Base-by-base conservation (phyloP, 2,113 vertebrate species). In the Aramus guarauna region DNA sequence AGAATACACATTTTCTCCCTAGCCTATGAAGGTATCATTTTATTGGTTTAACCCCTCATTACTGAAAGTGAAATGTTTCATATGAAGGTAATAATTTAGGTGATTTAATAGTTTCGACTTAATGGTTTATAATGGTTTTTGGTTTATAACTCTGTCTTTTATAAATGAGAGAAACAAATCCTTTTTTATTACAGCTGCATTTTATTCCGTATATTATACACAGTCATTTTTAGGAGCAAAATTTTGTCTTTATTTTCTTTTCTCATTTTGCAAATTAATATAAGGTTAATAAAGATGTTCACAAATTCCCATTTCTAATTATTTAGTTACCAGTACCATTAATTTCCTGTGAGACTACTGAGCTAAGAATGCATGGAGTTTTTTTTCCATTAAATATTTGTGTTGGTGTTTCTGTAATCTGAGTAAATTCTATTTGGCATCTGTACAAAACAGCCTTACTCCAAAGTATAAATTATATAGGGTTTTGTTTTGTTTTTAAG, bases 241-340 rank as follows among this genome's bases (percentile, higher is more conserved):
- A 43, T 67, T 95, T 97, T 94, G 37, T 94, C 20, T 90, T 26
- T 96, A 80, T 93, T 97, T 97, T 93, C 39, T 96, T 58, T 89
- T 52, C 60, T 97, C 52, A 95, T 95, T 98, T 97, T 96, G 26
- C 27, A 97, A 97, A 97, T 97, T 97, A 97, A 97, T 97, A 94
- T 76, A 92, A 98, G 83, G 67, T 97, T 98, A 98, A 97, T 96
- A 98, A 97, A 97, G 85, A 96, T 94, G 58, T 94, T 96, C 90
- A 96, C 86, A 93, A 97, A 97, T 95, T 97, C 96, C 95, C 97
- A 96, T 83, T 98, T 97, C 97, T 98, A 98, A 98, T 98, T 98
- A 97, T 96, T 97, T 96, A 94, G 89, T 96, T 98, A 97, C 96
- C 76, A 90, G 77, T 93, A 63, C 66, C 29, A 90, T 82, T 97